phyloP scores from a whole-genome alignment of 2,888 invertebrate genomes.

The Allolobophora icterica region DNA sequence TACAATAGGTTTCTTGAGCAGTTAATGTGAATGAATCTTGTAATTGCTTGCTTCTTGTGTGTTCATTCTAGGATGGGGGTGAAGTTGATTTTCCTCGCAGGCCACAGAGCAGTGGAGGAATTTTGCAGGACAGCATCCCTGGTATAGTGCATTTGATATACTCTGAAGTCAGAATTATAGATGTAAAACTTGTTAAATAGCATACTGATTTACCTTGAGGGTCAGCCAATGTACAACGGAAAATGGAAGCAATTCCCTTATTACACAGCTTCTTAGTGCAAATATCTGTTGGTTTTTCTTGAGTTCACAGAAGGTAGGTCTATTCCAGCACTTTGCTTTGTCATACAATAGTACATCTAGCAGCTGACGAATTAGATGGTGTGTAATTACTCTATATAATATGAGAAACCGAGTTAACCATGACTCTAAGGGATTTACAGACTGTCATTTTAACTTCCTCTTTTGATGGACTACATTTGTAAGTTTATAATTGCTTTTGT shows the following conservation, averaged over 20 bases:
- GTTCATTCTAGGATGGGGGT: conserved; percentile 29
- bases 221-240: background rate
- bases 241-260: background rate
- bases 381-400: too few relatives aligned
- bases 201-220: background rate
- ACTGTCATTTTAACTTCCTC: background rate
- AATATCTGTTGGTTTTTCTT: background rate
- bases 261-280: background rate
- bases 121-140: background rate
- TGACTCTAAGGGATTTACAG: background rate
- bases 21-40: background rate
- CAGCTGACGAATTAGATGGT: too few relatives aligned
- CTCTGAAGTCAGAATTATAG: background rate
- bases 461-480: background rate
- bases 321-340: background rate
- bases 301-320: background rate
- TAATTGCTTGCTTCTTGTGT: background rate
- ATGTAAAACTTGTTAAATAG: background rate
- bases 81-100: conserved; percentile 4
- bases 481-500: background rate
- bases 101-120: conserved; percentile 34
- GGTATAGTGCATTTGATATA: conserved; percentile 13
- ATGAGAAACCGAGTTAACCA: background rate
- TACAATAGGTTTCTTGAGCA: background rate
- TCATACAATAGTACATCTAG: background rate